Evolutionary conservation across 1,140 invertebrate species (phyloP), one percentile per base, ranked within the genome.

Genomic region (Lucilia sericata): DNA sequence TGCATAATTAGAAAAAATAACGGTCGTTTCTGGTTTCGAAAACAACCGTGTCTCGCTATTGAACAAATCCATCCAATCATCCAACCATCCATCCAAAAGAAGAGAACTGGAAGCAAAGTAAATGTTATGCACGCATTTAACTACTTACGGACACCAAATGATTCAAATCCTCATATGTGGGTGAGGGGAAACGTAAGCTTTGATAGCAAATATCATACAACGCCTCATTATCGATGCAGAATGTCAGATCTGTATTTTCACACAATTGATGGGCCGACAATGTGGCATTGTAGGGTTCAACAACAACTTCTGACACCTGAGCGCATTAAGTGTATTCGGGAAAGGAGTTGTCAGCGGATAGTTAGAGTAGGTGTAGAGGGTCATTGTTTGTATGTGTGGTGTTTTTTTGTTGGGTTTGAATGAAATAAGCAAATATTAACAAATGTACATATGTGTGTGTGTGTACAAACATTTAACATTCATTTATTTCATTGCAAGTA

Each of bases 91-190:
- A 70, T 21, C 65, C n/a, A 70, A 70, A 70, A 21, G 9, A 70
- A 70, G n/a, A 19, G 7, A 70, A 70, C 14, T 60, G n/a, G 55
- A 42, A 42, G 42, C 51, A 14, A 25, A 70, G n/a, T 5, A 21
- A 70, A 21, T 10, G 65, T 70, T 25, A 10, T 70, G 65, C 19
- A 70, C 25, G 76, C 78, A 78, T 82, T 51, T 74, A 74, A 84
- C 19, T 90, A 91, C 89, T 93, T 86, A 95, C 93, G 87, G 93
- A 94, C 36, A 97, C 94, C 87, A 96, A 88, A 88, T 95, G 94
- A 91, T 96, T 96, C 74, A 95, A 86, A 87, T 92, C 96, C 51
- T 95, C 95, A 87, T 98, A 98, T 5, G 96, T 97, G n/a, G 97
- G 97, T 2, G 95, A 97, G 4, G 94, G 86, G 5, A 95, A 88